Base-by-base conservation (phyloP, 2,888 invertebrate species). In the Apodemia duryi region DNA sequence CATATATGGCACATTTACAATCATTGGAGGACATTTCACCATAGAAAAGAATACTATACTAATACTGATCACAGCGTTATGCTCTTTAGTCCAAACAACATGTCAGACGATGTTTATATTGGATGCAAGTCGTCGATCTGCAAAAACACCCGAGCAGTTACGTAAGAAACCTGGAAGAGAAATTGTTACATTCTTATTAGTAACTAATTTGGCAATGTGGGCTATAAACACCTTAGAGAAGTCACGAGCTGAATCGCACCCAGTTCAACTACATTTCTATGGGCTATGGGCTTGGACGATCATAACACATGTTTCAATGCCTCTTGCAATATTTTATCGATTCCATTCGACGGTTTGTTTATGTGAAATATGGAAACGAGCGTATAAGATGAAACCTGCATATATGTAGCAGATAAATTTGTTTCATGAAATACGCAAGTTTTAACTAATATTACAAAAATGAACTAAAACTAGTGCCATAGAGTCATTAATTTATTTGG, bases 281-380 rank as follows among this genome's bases (percentile, higher is more conserved):
- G 98, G 98, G 0, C 91, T 97, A 52, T 98, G 97, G 97, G 97
- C 97, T 46, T 98, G 98, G 98, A 97, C 98, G 13, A 97, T 98
- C 68, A 98, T 98, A 68, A 98, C 97, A 0, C 98, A 98, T 79
- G 97, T 98, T 1, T 97, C 97, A 1, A 97, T 98, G 95, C 98
- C 98, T 0, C 77, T 95, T 75, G 97, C 98, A 1, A 98, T 98
- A 69, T 98, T 98, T 88, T 98, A 98, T 88, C 94, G 98, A 68
- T 98, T 98, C 86, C 98, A 98, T 82, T 98, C 98, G 60, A 98
- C 98, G 0, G 98, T 98, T 2, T 98, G 98, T 81, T 92, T 98
- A 67, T 98, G 98, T 84, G 98, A 98, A 87, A 97, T 98, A 77
- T 98, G 98, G 98, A 98, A 98, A 86, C 93, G 96, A 73, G 97